Percentiles rank a stretch among this genome's conserved stretches.
Evolutionary conservation across 2,888 invertebrate species (phyloP).

Genomic region (Hirudinaria manillensis): DNA sequence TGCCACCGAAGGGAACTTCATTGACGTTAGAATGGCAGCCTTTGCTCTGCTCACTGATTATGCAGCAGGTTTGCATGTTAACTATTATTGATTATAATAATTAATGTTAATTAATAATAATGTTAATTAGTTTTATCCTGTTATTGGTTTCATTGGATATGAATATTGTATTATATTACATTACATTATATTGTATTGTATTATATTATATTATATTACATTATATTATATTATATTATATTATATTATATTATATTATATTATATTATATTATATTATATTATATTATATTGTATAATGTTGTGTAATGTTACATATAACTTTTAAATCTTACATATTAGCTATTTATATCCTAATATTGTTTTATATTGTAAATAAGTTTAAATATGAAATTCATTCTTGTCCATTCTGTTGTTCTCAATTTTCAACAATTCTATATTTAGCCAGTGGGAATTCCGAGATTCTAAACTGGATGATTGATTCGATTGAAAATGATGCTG

Average conservation of each 20-base stretch:
- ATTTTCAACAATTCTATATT: not conserved
- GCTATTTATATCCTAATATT: not conserved
- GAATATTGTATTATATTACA: not conserved
- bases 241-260: conserved; percentile 7
- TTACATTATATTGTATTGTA: not conserved
- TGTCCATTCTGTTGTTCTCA: not conserved
- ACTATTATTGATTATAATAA: not conserved
- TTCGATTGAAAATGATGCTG: conserved; percentile 78
- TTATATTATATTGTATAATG: not conserved
- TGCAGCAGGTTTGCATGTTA: conserved; percentile 45
- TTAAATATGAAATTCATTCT: not conserved
- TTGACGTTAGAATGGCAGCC: conserved; percentile 82
- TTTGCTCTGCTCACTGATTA: conserved; percentile 82
- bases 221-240: conserved; percentile 7
- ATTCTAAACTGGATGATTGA: conserved; percentile 74
- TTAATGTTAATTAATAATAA: not conserved
- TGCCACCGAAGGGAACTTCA: conserved; percentile 81
- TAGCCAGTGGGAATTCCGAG: not conserved
- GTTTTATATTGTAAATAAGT: not conserved
- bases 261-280: not conserved
- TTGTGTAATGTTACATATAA: not conserved
- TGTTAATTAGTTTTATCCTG: not conserved
- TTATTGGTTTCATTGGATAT: not conserved
- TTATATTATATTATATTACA: conserved; percentile 4
- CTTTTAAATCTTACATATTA: too few relatives aligned